phyloP scores from a whole-genome alignment of 2,888 invertebrate species.

The Thereva nobilitata region DNA sequence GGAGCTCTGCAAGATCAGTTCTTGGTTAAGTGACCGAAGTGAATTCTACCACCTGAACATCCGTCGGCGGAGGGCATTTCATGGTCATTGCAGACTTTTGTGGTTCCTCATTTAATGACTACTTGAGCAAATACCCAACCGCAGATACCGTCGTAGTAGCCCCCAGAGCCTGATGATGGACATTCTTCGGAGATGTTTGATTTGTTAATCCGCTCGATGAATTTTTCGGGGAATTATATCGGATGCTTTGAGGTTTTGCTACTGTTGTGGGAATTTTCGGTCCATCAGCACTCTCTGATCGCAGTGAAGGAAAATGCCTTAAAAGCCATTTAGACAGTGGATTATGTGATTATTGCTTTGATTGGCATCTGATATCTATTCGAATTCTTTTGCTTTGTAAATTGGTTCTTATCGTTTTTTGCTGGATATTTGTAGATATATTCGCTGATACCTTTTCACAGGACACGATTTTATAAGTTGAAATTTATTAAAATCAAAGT shows the following conservation, averaged over 20 bases:
- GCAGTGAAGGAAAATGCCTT: slow-evolving; percentile 7
- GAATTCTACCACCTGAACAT: slow-evolving; percentile 19
- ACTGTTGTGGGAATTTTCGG: slow-evolving; percentile 1
- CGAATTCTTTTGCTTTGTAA: background rate
- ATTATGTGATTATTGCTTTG: slow-evolving; percentile 30
- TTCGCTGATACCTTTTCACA: background rate
- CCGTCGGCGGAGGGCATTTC: slow-evolving; percentile 13
- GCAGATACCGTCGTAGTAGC: background rate
- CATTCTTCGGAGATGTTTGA: slow-evolving; percentile 30
- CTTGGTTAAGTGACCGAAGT: slow-evolving; percentile 10
- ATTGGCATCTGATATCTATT: slow-evolving; percentile 30
- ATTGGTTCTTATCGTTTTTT: background rate
- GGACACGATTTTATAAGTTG: background rate
- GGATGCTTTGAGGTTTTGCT: slow-evolving; percentile 31
- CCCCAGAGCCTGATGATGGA: slow-evolving; percentile 23
- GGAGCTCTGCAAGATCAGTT: background rate
- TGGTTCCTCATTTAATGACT: slow-evolving; percentile 30
- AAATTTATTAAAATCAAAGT: background rate
- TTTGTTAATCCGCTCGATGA: slow-evolving; percentile 31
- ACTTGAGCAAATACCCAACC: slow-evolving; percentile 30
- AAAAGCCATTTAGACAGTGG: slow-evolving; percentile 28
- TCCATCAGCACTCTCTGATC: background rate
- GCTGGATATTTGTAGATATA: background rate
- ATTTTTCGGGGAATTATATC: slow-evolving; percentile 30
- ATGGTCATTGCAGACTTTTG: background rate